A percentile compares a stretch with the other conserved stretches of the same genome.
Conservation (phyloP, 2,797 vertebrate genomes). For the Enteromius treurensis region DNA sequence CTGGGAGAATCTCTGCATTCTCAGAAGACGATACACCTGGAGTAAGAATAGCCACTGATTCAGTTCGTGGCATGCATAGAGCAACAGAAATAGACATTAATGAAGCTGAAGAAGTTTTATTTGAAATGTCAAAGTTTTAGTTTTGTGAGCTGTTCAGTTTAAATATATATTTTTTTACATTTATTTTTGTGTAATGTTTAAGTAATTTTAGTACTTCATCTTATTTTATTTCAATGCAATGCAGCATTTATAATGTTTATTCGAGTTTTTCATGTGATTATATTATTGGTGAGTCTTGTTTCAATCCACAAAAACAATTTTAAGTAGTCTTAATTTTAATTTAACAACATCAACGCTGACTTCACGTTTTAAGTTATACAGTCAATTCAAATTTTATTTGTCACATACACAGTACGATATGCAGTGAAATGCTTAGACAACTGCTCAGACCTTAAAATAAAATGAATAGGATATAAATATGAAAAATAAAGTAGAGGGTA, state of each 20-base stretch:
- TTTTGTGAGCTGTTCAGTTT: neutral
- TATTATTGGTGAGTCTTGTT: neutral
- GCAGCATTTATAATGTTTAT: neutral
- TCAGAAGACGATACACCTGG: conserved; percentile 88
- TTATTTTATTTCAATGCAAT: neutral
- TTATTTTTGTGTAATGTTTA: neutral
- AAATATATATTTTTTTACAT: neutral
- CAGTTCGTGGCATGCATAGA: neutral
- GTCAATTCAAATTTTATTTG: too few relatives aligned
- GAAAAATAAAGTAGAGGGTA: too few relatives aligned
- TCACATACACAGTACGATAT: too few relatives aligned
- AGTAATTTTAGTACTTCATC: too few relatives aligned
- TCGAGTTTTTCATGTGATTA: neutral
- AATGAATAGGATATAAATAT: too few relatives aligned
- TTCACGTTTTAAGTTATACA: neutral
- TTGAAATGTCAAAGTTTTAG: neutral
- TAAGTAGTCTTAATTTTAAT: neutral
- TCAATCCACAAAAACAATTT: neutral
- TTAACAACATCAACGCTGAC: neutral
- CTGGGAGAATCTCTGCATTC: conserved; percentile 89
- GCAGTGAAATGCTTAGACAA: too few relatives aligned
- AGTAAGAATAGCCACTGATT: conserved; percentile 71
- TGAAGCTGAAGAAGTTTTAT: too few relatives aligned
- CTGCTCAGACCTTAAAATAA: too few relatives aligned
- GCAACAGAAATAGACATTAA: too few relatives aligned